phyloP scores from a whole-genome alignment of 2,888 invertebrate species.

The Cataglyphis altisquamis region DNA sequence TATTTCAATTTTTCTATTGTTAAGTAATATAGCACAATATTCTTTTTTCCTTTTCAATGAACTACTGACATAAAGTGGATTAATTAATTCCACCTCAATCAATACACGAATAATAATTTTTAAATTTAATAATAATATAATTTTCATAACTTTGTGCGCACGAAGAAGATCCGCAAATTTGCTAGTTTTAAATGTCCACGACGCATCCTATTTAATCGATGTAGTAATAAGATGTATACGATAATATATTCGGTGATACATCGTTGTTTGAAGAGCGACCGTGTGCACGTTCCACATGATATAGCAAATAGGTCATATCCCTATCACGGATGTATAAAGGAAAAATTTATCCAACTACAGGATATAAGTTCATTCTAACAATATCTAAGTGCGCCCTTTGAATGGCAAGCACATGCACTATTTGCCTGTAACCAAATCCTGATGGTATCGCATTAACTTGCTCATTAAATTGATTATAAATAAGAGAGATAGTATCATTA shows the following conservation, averaged over 20 bases:
- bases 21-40: background rate
- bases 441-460: constrained; percentile 36
- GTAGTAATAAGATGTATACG: constrained; percentile 4
- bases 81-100: too few relatives aligned
- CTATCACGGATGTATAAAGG: constrained; percentile 52
- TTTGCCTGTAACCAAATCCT: constrained; percentile 44
- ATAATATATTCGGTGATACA: constrained; percentile 50
- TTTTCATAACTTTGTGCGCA: too few relatives aligned
- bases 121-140: too few relatives aligned
- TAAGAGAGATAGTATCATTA: constrained; percentile 26
- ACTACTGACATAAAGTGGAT: too few relatives aligned
- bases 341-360: constrained; percentile 47
- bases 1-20: background rate
- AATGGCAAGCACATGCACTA: constrained; percentile 11
- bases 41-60: too few relatives aligned
- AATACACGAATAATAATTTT: too few relatives aligned
- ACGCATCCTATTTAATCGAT: constrained; percentile 12
- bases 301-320: constrained; percentile 71
- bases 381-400: constrained; percentile 31
- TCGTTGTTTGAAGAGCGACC: constrained; percentile 24
- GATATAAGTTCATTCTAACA: constrained; percentile 27
- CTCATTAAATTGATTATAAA: constrained; percentile 49
- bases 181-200: background rate
- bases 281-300: constrained; percentile 60
- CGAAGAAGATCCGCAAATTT: background rate